phyloP scores from a whole-genome alignment of 2,113 vertebrate species.

The Spermophilus dauricus region DNA sequence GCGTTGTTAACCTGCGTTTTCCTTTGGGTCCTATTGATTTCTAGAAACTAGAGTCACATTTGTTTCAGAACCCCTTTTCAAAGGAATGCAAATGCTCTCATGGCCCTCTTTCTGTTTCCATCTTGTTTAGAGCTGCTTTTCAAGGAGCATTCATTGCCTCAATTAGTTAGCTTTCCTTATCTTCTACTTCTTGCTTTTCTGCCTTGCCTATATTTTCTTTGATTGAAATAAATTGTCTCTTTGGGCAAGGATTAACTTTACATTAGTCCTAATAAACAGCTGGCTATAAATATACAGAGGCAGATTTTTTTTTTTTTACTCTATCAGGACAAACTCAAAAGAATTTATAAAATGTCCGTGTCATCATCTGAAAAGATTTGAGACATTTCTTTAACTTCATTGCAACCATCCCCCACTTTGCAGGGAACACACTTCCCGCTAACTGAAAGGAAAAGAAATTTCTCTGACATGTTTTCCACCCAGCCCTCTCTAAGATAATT shows the following conservation, averaged over 20 bases:
- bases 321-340: conserved; percentile 45
- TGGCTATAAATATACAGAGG: conserved; percentile 41
- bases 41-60: not conserved
- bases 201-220: not conserved
- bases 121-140: not conserved
- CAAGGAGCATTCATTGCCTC: not conserved
- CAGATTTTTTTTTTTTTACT: not conserved
- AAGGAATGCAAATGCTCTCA: not conserved
- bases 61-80: not conserved
- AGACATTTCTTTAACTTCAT: conserved; percentile 70
- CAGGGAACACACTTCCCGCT: conserved; percentile 75
- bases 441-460: conserved; percentile 74
- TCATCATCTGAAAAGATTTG: conserved; percentile 60
- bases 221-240: conserved; percentile 23
- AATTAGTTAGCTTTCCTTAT: not conserved
- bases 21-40: not conserved
- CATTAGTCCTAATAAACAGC: conserved; percentile 36
- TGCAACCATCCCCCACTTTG: conserved; percentile 69
- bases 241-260: conserved; percentile 21
- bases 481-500: conserved; percentile 81
- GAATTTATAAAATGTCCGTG: conserved; percentile 56
- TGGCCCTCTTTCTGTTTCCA: not conserved
- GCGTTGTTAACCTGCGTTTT: not conserved
- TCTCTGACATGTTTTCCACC: conserved; percentile 78
- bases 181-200: not conserved